Percentiles rank a stretch among this genome's conserved stretches.
Evolutionary conservation across 2,797 vertebrate species (phyloP).

Genomic region (Odontamblyopus rebecca): DNA sequence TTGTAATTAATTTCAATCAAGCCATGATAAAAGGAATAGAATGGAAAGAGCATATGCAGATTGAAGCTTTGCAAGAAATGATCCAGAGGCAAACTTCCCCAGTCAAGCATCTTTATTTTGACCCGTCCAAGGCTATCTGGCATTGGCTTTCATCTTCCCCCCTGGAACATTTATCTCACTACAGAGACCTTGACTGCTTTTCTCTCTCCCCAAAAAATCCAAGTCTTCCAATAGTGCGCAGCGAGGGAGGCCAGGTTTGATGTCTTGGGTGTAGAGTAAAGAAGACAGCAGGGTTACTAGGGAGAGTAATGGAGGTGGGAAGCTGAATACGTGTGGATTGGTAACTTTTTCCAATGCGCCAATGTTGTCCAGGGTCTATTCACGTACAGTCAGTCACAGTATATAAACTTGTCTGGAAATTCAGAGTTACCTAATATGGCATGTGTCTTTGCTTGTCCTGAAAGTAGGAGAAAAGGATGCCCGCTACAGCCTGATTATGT

Average conservation of each 20-base stretch:
- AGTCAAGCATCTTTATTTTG: slow-evolving; percentile 52
- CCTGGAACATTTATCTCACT: slow-evolving; percentile 68
- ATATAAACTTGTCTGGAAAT: slow-evolving; percentile 37
- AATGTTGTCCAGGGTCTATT: slow-evolving; percentile 36
- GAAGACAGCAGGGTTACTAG: slow-evolving; percentile 59
- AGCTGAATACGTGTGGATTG: slow-evolving; percentile 40
- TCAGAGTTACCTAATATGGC: slow-evolving; percentile 26
- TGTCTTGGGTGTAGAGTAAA: slow-evolving; percentile 54
- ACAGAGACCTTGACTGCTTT: slow-evolving; percentile 60
- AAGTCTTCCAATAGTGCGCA: slow-evolving; percentile 47
- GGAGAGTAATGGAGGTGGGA: slow-evolving; percentile 46
- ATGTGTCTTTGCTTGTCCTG: slow-evolving; percentile 23
- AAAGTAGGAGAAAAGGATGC: slow-evolving; percentile 25
- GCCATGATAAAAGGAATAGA: slow-evolving; percentile 25
- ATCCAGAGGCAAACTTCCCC: slow-evolving; percentile 51
- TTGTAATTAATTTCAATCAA: slow-evolving; percentile 40
- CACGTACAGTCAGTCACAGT: slow-evolving; percentile 29
- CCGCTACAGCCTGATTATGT: slow-evolving; percentile 20
- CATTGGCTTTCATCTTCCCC: slow-evolving; percentile 57
- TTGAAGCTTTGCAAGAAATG: slow-evolving; percentile 35
- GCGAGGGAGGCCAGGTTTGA: slow-evolving; percentile 50
- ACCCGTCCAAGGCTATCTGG: slow-evolving; percentile 42
- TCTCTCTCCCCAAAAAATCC: slow-evolving; percentile 52
- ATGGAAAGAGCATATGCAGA: slow-evolving; percentile 19
- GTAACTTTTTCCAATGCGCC: slow-evolving; percentile 37